These are phyloP conservation scores for Teleopsis dalmanni DNA, from an alignment of 1,140 invertebrate species.

Conservation along the genomic window DNA sequence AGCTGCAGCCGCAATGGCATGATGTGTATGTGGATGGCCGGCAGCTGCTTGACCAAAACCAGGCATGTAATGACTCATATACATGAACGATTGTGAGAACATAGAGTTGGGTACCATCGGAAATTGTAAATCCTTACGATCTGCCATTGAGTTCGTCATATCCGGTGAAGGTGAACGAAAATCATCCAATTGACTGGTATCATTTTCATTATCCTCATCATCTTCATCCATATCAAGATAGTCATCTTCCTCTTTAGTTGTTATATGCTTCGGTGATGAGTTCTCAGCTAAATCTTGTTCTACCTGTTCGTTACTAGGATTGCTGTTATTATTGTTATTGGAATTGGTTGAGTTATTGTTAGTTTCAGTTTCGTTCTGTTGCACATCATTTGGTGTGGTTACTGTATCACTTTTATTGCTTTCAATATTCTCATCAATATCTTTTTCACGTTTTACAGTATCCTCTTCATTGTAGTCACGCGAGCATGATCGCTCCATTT, in stretches of 20 bases:
- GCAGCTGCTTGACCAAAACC: constrained; percentile 44
- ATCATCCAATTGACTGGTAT: constrained; percentile 38
- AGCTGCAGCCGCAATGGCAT: constrained; percentile 33
- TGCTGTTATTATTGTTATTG: constrained; percentile 45
- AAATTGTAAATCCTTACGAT: constrained; percentile 48
- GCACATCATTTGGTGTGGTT: background rate
- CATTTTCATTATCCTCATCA: constrained; percentile 42
- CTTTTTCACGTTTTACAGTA: background rate
- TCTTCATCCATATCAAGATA: constrained; percentile 43
- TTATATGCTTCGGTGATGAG: constrained; percentile 25
- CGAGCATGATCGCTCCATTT: constrained; percentile 5
- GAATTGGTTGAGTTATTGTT: constrained; percentile 46
- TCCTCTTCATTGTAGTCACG: constrained; percentile 20
- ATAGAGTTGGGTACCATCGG: constrained; percentile 75
- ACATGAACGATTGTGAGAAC: constrained; percentile 80
- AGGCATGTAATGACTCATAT: constrained; percentile 81
- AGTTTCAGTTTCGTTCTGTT: constrained; percentile 1
- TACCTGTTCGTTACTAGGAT: constrained; percentile 47
- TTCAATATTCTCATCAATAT: background rate
- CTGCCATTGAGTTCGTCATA: constrained; percentile 18
- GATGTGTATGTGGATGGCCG: constrained; percentile 32
- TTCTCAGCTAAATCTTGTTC: constrained; percentile 11
- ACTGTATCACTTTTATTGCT: background rate
- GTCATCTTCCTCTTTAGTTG: constrained; percentile 42
- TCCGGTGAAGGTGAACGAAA: constrained; percentile 40